Conservation (phyloP, 2,797 vertebrate genomes). For the Bucorvus abyssinicus region DNA sequence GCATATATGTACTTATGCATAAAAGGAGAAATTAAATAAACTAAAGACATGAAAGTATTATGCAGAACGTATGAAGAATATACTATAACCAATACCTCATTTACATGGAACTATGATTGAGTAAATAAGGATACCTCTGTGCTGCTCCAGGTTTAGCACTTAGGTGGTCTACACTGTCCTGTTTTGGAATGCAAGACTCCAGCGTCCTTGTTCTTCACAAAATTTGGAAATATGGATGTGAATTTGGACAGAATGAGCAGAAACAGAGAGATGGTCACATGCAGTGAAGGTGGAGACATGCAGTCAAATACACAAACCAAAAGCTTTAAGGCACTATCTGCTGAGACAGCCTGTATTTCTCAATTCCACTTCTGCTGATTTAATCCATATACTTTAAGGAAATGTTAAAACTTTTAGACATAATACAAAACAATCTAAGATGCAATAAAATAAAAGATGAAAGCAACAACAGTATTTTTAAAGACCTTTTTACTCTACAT, state of each 20-base stretch:
- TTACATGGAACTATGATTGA: conserved; percentile 39
- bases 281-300: conserved; percentile 54
- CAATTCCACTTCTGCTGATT: background rate
- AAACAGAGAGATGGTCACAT: conserved; percentile 74
- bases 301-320: conserved; percentile 27
- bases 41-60: background rate
- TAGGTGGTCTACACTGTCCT: conserved; percentile 82
- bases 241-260: conserved; percentile 65
- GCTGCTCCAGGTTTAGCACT: conserved; percentile 77
- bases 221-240: conserved; percentile 77
- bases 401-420: background rate
- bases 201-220: conserved; percentile 80
- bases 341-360: background rate
- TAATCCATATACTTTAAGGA: background rate
- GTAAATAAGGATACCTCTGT: conserved; percentile 71
- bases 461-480: background rate
- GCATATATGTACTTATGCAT: background rate
- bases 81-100: background rate
- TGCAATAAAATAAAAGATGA: background rate
- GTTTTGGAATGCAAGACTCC: conserved; percentile 76
- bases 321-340: background rate
- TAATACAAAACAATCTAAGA: background rate
- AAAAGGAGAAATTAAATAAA: background rate
- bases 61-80: background rate
- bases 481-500: background rate